Percentiles rank a stretch among this genome's conserved stretches.
These are phyloP conservation scores for Phyllotreta striolata DNA, from an alignment of 2,888 invertebrate genomes.

Conservation along the genomic window DNA sequence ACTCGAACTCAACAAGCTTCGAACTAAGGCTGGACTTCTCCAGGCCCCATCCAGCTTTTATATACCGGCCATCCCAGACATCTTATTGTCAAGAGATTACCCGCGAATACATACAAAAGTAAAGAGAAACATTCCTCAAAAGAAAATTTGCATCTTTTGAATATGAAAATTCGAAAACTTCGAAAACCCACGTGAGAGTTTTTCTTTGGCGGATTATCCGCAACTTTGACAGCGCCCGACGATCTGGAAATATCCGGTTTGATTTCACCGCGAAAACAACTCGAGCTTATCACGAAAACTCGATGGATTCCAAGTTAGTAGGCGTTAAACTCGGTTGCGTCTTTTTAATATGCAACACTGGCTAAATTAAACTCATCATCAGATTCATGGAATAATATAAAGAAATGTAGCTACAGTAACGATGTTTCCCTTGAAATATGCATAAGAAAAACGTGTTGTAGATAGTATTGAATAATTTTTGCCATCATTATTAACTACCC, in stretches of 20 bases:
- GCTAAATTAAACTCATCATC: not conserved
- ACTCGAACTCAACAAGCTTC: not conserved
- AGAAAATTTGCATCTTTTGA: constrained; percentile 30
- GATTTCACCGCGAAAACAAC: too few species aligned
- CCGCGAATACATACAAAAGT: constrained; percentile 24
- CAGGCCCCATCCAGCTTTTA: constrained; percentile 7
- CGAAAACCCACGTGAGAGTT: not conserved
- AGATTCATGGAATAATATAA: too few species aligned
- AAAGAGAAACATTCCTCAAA: constrained; percentile 7
- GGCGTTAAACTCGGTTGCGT: constrained; percentile 12
- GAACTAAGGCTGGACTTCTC: not conserved
- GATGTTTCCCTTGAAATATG: too few species aligned
- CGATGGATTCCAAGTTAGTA: not conserved
- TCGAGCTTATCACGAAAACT: not conserved
- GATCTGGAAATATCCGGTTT: not conserved
- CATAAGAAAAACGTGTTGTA: too few species aligned
- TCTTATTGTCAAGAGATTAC: constrained; percentile 27
- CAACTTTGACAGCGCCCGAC: constrained; percentile 8
- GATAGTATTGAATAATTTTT: too few species aligned
- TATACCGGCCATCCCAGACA: constrained; percentile 9
- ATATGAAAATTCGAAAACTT: constrained; percentile 23
- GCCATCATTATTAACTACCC: too few species aligned
- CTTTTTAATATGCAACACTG: constrained; percentile 4
- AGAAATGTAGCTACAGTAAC: too few species aligned
- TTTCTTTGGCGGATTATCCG: constrained; percentile 14